Conservation (phyloP, 2,113 vertebrate species). For the Bubo blakistoni region DNA sequence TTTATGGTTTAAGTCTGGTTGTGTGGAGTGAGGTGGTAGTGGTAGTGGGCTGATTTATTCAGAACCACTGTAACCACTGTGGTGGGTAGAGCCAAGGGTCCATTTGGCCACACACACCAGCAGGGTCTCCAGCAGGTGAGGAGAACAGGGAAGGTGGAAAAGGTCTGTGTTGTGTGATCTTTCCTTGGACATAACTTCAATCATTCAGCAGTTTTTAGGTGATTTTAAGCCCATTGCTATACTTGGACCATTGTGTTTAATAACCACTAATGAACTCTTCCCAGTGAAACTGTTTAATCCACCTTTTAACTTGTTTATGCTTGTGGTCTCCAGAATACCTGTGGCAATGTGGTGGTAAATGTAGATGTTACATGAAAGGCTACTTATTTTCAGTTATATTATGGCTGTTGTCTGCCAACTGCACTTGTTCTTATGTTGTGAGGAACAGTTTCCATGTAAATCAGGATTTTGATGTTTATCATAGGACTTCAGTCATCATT, state of each 20-base stretch:
- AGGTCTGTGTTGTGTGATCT: background rate
- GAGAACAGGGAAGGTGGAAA: background rate
- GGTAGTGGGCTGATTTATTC: background rate
- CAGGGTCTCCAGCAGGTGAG: background rate
- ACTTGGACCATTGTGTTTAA: background rate
- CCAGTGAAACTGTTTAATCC: background rate
- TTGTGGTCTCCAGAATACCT: background rate
- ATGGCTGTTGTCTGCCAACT: background rate
- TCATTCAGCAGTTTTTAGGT: background rate
- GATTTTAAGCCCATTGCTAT: background rate
- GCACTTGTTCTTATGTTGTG: background rate
- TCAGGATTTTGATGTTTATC: background rate
- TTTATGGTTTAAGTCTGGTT: background rate
- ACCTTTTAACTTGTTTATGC: background rate
- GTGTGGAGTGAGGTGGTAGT: background rate
- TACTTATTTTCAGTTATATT: background rate
- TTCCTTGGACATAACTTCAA: background rate
- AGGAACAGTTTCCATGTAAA: background rate
- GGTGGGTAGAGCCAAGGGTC: background rate
- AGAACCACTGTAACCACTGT: background rate
- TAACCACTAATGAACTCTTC: background rate
- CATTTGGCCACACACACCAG: background rate
- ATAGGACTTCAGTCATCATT: background rate
- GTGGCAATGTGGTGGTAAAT: background rate
- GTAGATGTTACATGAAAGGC: background rate